These are phyloP conservation scores for Enteromius fasciolatus DNA, from an alignment of 2,797 vertebrate genomes.

Conservation along the genomic window DNA sequence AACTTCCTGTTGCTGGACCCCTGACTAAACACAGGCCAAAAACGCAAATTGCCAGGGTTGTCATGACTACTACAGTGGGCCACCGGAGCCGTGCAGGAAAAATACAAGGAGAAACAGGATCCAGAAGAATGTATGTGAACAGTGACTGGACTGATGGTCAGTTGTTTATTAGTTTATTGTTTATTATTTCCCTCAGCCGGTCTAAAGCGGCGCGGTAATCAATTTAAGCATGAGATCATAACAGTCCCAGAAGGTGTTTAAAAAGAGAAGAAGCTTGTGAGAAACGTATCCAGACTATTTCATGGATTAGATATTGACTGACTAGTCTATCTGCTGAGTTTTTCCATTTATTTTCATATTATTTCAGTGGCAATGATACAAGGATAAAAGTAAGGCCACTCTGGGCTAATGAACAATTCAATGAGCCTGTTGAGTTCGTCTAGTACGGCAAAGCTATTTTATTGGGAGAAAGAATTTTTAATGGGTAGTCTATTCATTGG, in stretches of 20 bases:
- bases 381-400: background rate
- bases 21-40: conserved; percentile 62
- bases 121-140: conserved; percentile 56
- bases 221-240: conserved; percentile 22
- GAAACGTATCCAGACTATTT: background rate
- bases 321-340: background rate
- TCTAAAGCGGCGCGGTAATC: background rate
- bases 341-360: background rate
- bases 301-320: background rate
- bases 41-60: conserved; percentile 55
- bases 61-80: conserved; percentile 60
- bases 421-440: background rate
- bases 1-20: conserved; percentile 68
- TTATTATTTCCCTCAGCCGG: background rate
- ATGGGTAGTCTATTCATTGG: background rate
- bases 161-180: conserved; percentile 43
- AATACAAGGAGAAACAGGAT: conserved; percentile 37
- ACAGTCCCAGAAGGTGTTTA: conserved; percentile 13
- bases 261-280: background rate
- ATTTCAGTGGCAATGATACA: background rate
- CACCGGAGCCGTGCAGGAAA: conserved; percentile 16
- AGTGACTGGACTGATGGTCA: conserved; percentile 31
- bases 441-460: background rate
- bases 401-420: background rate
- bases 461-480: background rate